Conservation (phyloP, 2,888 invertebrate species). For the Nasonia oneida region DNA sequence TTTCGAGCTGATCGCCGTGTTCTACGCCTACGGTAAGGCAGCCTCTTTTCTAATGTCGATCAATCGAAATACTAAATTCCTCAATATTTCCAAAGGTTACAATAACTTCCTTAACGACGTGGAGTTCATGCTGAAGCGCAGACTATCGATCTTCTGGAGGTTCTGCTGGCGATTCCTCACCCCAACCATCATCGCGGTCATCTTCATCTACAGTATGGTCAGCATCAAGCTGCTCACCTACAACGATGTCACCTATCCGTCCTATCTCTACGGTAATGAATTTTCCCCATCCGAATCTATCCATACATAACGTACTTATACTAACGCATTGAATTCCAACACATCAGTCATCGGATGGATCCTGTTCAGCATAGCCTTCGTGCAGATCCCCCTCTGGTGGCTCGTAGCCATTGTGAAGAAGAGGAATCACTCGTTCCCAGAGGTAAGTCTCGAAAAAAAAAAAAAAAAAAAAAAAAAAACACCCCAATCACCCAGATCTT, state of each 20-base stretch:
- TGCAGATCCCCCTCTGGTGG: constrained; percentile 80
- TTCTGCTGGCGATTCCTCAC: constrained; percentile 90
- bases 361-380: constrained; percentile 79
- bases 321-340: not conserved
- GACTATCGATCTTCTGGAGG: constrained; percentile 88
- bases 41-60: not conserved
- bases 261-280: constrained; percentile 81
- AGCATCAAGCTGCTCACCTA: constrained; percentile 84
- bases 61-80: not conserved
- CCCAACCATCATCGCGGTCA: constrained; percentile 85
- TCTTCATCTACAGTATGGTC: constrained; percentile 86
- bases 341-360: constrained; percentile 80
- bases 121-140: constrained; percentile 89
- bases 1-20: constrained; percentile 78
- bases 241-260: constrained; percentile 83
- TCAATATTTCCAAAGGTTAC: constrained; percentile 71
- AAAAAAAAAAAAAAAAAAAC: too few relatives aligned
- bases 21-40: constrained; percentile 77
- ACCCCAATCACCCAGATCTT: too few relatives aligned
- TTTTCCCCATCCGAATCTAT: too few relatives aligned
- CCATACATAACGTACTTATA: not conserved
- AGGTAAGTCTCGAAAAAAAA: constrained; percentile 61
- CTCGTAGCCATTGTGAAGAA: constrained; percentile 71
- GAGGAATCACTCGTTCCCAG: constrained; percentile 66
- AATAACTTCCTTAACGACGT: constrained; percentile 86